Conservation (phyloP, 2,113 vertebrate genomes). For the Dasyurus viverrinus region DNA sequence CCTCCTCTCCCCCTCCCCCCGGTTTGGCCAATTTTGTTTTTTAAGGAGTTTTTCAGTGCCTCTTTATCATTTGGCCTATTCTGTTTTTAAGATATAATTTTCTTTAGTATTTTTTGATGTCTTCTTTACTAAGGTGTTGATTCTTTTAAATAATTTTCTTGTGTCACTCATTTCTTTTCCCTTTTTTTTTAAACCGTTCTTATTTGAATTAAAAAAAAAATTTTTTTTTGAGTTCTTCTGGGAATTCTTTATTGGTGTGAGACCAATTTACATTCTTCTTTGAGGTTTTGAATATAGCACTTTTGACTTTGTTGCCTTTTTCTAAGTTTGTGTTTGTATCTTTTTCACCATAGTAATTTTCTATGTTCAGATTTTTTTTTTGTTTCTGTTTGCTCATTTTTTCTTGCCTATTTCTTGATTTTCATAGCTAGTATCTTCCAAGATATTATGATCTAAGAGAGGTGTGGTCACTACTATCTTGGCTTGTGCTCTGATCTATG, state of each 20-base stretch:
- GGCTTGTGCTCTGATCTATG: not conserved
- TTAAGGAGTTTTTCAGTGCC: too few species aligned
- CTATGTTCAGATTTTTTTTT: not conserved
- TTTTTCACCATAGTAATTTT: not conserved
- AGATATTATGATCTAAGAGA: not conserved
- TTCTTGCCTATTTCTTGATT: not conserved
- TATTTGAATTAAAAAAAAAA: not conserved
- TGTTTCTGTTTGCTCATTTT: not conserved
- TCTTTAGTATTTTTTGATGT: too few species aligned
- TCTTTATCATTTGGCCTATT: too few species aligned
- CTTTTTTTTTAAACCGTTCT: not conserved
- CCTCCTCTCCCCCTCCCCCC: too few species aligned
- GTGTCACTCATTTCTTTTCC: not conserved
- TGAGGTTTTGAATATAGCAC: not conserved
- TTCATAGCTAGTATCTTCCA: too few species aligned
- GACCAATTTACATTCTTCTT: not conserved
- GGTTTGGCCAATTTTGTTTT: too few species aligned
- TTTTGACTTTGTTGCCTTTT: not conserved
- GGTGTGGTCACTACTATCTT: not conserved
- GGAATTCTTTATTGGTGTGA: too few species aligned
- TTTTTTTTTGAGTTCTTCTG: not conserved
- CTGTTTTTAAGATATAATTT: too few species aligned
- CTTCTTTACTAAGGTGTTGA: too few species aligned
- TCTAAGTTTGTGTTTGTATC: slow-evolving; percentile 23
- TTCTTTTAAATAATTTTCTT: not conserved